Percentiles rank a stretch among this genome's conserved stretches.
phyloP scores from a whole-genome alignment of 2,113 vertebrate genomes.

The Corythoichthys intestinalis region DNA sequence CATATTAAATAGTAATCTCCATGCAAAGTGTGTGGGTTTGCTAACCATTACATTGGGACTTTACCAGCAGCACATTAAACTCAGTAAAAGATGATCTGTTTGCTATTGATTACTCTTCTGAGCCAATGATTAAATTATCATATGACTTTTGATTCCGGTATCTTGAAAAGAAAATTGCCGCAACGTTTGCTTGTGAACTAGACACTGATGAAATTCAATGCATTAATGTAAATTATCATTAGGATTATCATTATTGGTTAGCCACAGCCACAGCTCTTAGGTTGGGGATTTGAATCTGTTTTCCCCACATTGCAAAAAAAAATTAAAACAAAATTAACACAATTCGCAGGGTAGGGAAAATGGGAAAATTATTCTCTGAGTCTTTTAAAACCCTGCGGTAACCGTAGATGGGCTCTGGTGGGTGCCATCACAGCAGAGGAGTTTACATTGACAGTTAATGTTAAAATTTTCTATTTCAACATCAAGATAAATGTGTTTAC shows the following conservation, averaged over 20 bases:
- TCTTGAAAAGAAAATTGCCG: no score
- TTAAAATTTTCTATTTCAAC: no score
- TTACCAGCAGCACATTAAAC: background rate
- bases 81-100: background rate
- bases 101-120: background rate
- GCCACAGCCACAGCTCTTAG: background rate
- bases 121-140: background rate
- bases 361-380: no score
- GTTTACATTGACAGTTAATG: no score
- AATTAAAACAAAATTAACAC: no score
- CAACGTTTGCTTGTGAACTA: no score
- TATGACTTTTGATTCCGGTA: no score
- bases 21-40: background rate
- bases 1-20: background rate
- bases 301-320: background rate
- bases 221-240: background rate
- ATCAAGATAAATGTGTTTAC: no score
- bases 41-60: background rate
- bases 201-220: background rate
- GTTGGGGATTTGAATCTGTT: background rate
- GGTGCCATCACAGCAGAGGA: no score
- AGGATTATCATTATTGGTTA: background rate
- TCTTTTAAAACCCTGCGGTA: no score
- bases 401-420: no score
- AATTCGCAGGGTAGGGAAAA: no score